phyloP scores from a whole-genome alignment of 2,113 vertebrate genomes.

The Dunckerocampus dactyliophorus region DNA sequence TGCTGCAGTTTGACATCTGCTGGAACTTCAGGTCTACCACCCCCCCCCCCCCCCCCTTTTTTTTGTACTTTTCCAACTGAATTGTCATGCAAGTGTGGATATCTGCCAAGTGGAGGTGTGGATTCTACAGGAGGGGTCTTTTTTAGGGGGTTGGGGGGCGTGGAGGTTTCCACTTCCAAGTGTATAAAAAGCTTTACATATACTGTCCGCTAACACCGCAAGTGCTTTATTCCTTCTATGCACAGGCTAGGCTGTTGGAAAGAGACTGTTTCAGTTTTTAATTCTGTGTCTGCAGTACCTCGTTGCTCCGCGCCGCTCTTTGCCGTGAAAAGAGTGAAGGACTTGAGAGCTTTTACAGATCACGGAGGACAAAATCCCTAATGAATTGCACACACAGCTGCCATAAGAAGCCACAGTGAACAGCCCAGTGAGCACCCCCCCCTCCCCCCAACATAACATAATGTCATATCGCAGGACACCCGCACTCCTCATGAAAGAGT shows the following conservation, averaged over 20 bases:
- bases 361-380: slow-evolving; percentile 22
- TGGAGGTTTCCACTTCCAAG: slow-evolving; percentile 47
- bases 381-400: slow-evolving; percentile 38
- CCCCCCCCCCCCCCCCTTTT: slow-evolving; percentile 27
- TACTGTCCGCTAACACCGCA: slow-evolving; percentile 88
- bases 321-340: slow-evolving; percentile 32
- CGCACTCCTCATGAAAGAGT: not conserved
- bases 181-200: slow-evolving; percentile 69
- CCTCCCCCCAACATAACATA: not conserved
- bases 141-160: slow-evolving; percentile 36
- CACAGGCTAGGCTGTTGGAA: slow-evolving; percentile 85
- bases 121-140: slow-evolving; percentile 28
- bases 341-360: slow-evolving; percentile 26
- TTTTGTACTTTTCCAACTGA: slow-evolving; percentile 38
- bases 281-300: slow-evolving; percentile 89
- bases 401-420: slow-evolving; percentile 38
- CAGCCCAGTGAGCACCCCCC: not conserved
- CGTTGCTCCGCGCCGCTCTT: slow-evolving; percentile 50
- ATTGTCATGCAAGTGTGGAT: slow-evolving; percentile 43
- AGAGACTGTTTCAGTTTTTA: slow-evolving; percentile 85
- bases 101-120: slow-evolving; percentile 31
- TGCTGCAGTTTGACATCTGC: slow-evolving; percentile 50
- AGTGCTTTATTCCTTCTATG: slow-evolving; percentile 99
- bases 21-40: slow-evolving; percentile 55
- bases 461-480: too few relatives aligned